Conservation (phyloP, 2,113 vertebrate genomes). For the Halcyon senegalensis region DNA sequence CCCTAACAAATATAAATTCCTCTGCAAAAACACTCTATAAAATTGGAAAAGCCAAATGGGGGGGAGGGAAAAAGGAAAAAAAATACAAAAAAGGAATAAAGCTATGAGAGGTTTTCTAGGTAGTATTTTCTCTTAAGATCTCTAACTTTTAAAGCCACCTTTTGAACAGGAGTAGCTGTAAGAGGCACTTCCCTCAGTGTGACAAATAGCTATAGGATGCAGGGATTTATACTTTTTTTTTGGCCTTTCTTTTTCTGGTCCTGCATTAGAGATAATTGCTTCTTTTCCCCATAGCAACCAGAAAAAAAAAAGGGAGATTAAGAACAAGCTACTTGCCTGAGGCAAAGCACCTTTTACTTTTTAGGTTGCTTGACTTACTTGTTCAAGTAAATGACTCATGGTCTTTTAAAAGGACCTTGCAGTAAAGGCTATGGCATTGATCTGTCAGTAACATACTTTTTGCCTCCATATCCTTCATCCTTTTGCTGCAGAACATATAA, state of each 20-base stretch:
- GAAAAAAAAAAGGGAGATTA: background rate
- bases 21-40: background rate
- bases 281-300: background rate
- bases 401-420: background rate
- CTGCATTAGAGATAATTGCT: background rate
- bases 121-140: background rate
- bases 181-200: background rate
- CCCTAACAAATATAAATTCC: background rate
- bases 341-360: background rate
- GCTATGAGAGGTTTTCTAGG: background rate
- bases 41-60: background rate
- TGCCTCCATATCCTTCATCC: background rate
- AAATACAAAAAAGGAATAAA: background rate
- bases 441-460: background rate
- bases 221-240: background rate
- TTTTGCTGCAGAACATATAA: background rate
- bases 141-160: background rate
- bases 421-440: background rate
- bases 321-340: background rate
- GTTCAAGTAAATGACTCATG: background rate
- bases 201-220: background rate
- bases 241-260: background rate
- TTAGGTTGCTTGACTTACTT: background rate
- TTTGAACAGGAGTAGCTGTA: background rate
- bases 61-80: background rate